phyloP scores from a whole-genome alignment of 2,888 invertebrate species.

The Hypselothyrea guttata region DNA sequence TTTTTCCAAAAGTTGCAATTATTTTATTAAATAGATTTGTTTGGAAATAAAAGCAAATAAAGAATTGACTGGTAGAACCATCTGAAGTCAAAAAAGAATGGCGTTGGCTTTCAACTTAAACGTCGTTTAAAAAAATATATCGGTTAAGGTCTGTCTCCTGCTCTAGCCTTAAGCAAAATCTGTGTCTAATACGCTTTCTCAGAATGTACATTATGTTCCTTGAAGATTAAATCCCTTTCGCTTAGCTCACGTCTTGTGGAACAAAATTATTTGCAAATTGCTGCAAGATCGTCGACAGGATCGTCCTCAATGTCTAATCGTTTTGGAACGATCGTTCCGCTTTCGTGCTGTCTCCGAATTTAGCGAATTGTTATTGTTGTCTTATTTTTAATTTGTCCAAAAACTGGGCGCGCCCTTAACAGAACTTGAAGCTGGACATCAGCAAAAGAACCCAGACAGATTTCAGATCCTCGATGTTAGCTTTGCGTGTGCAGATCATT shows the following conservation, averaged over 20 bases:
- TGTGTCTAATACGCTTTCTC: no score
- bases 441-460: slow-evolving; percentile 38
- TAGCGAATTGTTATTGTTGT: slow-evolving; percentile 17
- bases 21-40: not conserved
- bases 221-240: not conserved
- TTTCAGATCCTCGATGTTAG: slow-evolving; percentile 41
- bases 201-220: not conserved
- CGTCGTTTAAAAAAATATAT: no score
- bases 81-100: no score
- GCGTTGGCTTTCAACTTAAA: no score
- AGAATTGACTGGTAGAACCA: no score
- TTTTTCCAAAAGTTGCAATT: no score
- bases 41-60: no score
- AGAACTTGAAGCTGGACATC: slow-evolving; percentile 25
- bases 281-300: slow-evolving; percentile 20
- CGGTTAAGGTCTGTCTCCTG: no score
- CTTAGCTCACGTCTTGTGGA: slow-evolving; percentile 7
- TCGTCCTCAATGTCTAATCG: slow-evolving; percentile 17
- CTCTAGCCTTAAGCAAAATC: no score
- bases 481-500: slow-evolving; percentile 39
- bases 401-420: slow-evolving; percentile 38
- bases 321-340: slow-evolving; percentile 33
- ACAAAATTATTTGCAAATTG: slow-evolving; percentile 35
- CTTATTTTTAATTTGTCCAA: slow-evolving; percentile 14
- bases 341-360: slow-evolving; percentile 41